Evolutionary conservation across 2,797 vertebrate species (phyloP).

Genomic region (Capromys pilorides): DNA sequence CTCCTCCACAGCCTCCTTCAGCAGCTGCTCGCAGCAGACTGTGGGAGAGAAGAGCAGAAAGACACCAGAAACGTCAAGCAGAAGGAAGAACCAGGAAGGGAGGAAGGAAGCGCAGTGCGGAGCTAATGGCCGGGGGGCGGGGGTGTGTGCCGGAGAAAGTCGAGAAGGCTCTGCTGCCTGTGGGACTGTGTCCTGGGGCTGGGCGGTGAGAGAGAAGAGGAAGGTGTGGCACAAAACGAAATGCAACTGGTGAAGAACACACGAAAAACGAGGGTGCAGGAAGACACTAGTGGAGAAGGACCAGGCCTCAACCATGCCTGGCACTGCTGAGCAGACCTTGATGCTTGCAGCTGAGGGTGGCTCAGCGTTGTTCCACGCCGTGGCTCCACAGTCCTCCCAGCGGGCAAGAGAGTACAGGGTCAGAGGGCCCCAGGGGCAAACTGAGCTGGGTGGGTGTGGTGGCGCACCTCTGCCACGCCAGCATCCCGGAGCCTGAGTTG

Average conservation of each 20-base stretch:
- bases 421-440: too few relatives aligned
- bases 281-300: slow-evolving; percentile 62
- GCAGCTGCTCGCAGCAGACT: slow-evolving; percentile 92
- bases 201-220: slow-evolving; percentile 52
- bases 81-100: slow-evolving; percentile 65
- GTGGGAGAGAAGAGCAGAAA: slow-evolving; percentile 77
- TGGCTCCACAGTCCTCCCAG: background rate
- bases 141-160: slow-evolving; percentile 83
- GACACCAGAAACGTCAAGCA: slow-evolving; percentile 84
- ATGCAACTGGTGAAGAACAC: slow-evolving; percentile 68
- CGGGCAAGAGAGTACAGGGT: background rate
- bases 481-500: background rate
- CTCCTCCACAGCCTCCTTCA: slow-evolving; percentile 90
- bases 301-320: slow-evolving; percentile 34
- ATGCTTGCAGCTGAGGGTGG: background rate
- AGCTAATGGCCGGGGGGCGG: slow-evolving; percentile 72
- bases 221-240: slow-evolving; percentile 70
- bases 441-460: background rate
- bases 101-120: slow-evolving; percentile 34
- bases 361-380: accelerated
- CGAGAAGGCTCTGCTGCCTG: slow-evolving; percentile 34
- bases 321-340: slow-evolving; percentile 45
- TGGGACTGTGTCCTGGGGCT: slow-evolving; percentile 19
- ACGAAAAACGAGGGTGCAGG: slow-evolving; percentile 53
- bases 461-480: background rate